Base-by-base conservation (phyloP, 2,113 vertebrate species). In the Gorsachius goisagi region DNA sequence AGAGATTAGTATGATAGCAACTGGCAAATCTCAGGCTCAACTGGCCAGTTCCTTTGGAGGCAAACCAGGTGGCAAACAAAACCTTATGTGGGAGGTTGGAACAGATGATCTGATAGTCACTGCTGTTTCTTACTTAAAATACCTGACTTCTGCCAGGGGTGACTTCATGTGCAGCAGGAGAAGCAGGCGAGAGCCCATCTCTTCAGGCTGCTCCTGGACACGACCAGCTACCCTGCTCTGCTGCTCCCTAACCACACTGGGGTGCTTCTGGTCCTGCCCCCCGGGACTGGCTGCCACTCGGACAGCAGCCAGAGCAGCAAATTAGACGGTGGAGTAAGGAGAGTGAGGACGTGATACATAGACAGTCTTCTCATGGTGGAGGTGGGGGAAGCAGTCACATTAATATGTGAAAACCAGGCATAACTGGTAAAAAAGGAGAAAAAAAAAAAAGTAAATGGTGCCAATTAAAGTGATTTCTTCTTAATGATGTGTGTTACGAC, bases 31-130 rank as follows among this genome's bases (percentile, higher is more conserved):
- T 67, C n/a, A 5, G 44, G 68, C 52, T 84, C 55, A 73, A 37
- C 59, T 68, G 80, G 18, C 37, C 60, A 2, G 39, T 90, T 15
- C 49, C 53, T 69, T 76, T 52, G 87, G 84, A 85, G 77, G 24
- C 35, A 89, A 92, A 81, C 68, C 84, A 93, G 64, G 56, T 94
- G 91, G 89, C 68, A 95, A 59, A 78, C 12, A 12, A 47, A 39
- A 44, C 41, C 41, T 90, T 96, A 75, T 37, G 24, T 5, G 1
- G 2, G 2, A 73, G 20, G 13, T 9, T 90, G 84, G 73, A 86
- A 81, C 17, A 73, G 17, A 12, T 56, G 24, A 88, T 90, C 56
- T 78, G 68, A 84, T 81, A 86, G 41, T 30, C 11, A 6, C 6
- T 88, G 58, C 77, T 78, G 15, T 53, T 84, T 71, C 16, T 50